Evolutionary conservation across 1,140 invertebrate species (phyloP).

Genomic region (Marisa cornuarietis): DNA sequence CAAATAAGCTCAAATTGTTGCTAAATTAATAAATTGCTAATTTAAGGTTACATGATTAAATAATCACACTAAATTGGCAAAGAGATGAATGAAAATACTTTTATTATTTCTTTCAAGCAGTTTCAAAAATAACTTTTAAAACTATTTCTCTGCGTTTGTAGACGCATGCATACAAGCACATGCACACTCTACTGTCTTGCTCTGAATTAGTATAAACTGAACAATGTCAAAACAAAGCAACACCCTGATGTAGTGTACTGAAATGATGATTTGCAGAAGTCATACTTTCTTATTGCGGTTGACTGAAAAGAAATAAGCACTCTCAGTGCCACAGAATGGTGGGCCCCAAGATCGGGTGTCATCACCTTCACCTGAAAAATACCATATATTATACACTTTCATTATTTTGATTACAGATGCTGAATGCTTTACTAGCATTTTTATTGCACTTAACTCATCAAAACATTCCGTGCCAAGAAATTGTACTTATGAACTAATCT

Average conservation of each 20-base stretch:
- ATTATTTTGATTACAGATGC: too few relatives aligned
- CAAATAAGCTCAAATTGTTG: neutral
- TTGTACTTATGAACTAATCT: neutral
- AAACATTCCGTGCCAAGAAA: neutral
- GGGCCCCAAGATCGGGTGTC: constrained; percentile 93
- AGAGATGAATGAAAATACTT: neutral
- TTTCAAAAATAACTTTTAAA: neutral
- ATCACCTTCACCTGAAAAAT: constrained; percentile 78
- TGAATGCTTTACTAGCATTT: neutral
- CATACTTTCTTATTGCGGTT: constrained; percentile 92
- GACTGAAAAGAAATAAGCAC: constrained; percentile 85
- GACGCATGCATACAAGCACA: neutral
- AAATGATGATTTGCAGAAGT: neutral
- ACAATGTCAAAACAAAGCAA: neutral
- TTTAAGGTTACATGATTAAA: neutral
- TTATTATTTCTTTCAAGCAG: neutral
- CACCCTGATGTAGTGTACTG: neutral
- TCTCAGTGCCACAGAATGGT: constrained; percentile 81
- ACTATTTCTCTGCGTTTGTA: neutral
- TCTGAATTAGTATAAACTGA: too few relatives aligned
- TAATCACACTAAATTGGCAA: neutral
- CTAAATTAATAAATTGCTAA: neutral
- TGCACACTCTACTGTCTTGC: neutral
- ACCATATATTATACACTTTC: neutral
- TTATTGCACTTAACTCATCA: neutral